A percentile compares a stretch with the other conserved stretches of the same genome.
Conservation (phyloP, 2,888 invertebrate genomes). For the Drosophila bunnanda region DNA sequence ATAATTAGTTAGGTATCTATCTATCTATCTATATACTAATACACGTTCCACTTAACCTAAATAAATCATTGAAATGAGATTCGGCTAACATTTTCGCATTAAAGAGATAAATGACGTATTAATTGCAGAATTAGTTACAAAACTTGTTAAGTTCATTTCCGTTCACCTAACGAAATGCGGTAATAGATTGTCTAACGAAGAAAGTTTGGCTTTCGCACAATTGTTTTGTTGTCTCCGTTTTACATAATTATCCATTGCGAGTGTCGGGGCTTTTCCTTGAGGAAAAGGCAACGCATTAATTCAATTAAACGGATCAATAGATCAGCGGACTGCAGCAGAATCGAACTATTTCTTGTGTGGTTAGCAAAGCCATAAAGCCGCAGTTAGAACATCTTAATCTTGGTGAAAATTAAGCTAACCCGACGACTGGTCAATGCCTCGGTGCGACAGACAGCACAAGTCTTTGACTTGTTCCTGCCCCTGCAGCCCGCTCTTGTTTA, state of each 20-base stretch:
- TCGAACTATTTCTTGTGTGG: not conserved
- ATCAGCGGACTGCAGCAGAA: not conserved
- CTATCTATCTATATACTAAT: not conserved
- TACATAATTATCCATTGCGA: slow-evolving; percentile 9
- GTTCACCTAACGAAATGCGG: slow-evolving; percentile 9
- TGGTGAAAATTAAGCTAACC: slow-evolving; percentile 25
- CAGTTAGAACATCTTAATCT: slow-evolving; percentile 26
- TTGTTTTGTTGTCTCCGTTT: slow-evolving; percentile 8
- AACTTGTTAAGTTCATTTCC: not conserved
- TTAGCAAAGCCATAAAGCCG: slow-evolving; percentile 1
- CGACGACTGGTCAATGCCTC: slow-evolving; percentile 27
- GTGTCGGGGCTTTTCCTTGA: slow-evolving; percentile 4
- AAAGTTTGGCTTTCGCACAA: slow-evolving; percentile 6
- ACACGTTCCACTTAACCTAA: not conserved
- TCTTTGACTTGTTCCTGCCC: slow-evolving; percentile 27
- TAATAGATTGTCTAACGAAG: slow-evolving; percentile 17
- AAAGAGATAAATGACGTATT: not conserved
- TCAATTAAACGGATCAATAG: slow-evolving; percentile 38
- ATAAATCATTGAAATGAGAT: not conserved
- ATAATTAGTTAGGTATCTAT: not conserved
- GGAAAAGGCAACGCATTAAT: slow-evolving; percentile 23
- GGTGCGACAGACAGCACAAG: slow-evolving; percentile 25
- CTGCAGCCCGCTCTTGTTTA: slow-evolving; percentile 46
- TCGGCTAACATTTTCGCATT: not conserved
- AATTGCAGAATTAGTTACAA: slow-evolving; percentile 6